phyloP scores from a whole-genome alignment of 2,888 invertebrate genomes.

The Chrysodeixis includens region DNA sequence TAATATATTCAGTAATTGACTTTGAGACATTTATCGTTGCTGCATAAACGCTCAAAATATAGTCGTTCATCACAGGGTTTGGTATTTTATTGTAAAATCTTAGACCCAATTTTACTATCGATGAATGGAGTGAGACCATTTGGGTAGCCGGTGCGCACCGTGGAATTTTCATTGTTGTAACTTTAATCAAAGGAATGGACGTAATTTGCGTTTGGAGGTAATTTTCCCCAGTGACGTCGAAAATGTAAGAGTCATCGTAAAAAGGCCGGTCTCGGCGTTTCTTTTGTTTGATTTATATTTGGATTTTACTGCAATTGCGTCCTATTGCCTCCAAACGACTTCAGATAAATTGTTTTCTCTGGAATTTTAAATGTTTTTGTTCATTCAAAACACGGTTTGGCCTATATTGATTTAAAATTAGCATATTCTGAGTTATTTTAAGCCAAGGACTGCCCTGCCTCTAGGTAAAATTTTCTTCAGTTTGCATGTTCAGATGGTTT shows the following conservation, averaged over 20 bases:
- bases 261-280: constrained; percentile 1
- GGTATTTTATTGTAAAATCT: constrained; percentile 30
- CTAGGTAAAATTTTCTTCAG: background rate
- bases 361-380: constrained; percentile 24
- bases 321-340: constrained; percentile 24
- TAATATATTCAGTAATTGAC: too few relatives aligned
- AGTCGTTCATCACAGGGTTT: too few relatives aligned
- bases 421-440: background rate
- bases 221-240: background rate
- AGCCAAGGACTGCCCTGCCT: background rate
- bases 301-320: constrained; percentile 33
- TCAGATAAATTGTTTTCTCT: constrained; percentile 24
- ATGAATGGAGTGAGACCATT: constrained; percentile 36
- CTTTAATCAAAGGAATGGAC: constrained; percentile 20
- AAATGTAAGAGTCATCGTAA: constrained; percentile 38
- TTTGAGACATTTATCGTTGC: too few relatives aligned
- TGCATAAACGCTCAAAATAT: too few relatives aligned
- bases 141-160: constrained; percentile 11
- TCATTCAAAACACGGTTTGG: constrained; percentile 18
- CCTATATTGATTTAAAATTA: background rate
- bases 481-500: background rate
- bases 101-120: constrained; percentile 21
- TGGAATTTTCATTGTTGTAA: constrained; percentile 17
- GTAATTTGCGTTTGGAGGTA: constrained; percentile 25
- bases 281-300: constrained; percentile 23